Evolutionary conservation across 2,888 invertebrate species (phyloP).

Genomic region (Epinotia ramella): DNA sequence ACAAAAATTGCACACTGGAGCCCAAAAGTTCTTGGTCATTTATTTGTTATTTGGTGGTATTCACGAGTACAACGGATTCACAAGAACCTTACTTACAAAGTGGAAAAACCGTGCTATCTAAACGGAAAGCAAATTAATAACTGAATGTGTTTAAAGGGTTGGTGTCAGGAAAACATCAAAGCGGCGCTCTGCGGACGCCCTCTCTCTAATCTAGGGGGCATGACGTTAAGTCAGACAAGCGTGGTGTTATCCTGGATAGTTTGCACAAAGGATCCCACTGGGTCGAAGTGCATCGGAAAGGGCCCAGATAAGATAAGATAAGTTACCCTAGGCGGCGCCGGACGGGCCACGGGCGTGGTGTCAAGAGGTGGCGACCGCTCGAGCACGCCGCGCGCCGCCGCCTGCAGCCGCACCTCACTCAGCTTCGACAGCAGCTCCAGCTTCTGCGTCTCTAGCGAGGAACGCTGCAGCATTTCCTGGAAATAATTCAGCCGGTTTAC

Average conservation of each 20-base stretch:
- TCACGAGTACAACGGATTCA: neutral
- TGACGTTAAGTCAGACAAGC: too few relatives aligned
- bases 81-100: too few relatives aligned
- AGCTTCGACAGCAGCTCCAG: conserved; percentile 96
- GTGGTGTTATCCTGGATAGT: too few relatives aligned
- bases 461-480: conserved; percentile 94
- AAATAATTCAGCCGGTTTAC: conserved; percentile 42
- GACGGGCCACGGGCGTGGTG: conserved; percentile 65
- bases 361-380: conserved; percentile 86
- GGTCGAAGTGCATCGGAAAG: too few relatives aligned
- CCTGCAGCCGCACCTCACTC: conserved; percentile 95
- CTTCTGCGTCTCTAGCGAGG: conserved; percentile 97
- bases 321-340: conserved; percentile 78
- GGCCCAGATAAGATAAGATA: conserved; percentile 8
- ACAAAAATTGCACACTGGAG: too few relatives aligned
- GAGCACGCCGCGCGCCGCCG: conserved; percentile 94
- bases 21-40: neutral
- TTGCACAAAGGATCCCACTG: too few relatives aligned
- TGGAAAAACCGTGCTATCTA: too few relatives aligned
- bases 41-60: neutral
- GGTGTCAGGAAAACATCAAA: too few relatives aligned
- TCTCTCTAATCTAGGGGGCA: too few relatives aligned
- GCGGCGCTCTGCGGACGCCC: too few relatives aligned
- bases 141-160: too few relatives aligned
- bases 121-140: too few relatives aligned